Base-by-base conservation (phyloP, 2,888 invertebrate genomes). In the Agriopis marginaria region DNA sequence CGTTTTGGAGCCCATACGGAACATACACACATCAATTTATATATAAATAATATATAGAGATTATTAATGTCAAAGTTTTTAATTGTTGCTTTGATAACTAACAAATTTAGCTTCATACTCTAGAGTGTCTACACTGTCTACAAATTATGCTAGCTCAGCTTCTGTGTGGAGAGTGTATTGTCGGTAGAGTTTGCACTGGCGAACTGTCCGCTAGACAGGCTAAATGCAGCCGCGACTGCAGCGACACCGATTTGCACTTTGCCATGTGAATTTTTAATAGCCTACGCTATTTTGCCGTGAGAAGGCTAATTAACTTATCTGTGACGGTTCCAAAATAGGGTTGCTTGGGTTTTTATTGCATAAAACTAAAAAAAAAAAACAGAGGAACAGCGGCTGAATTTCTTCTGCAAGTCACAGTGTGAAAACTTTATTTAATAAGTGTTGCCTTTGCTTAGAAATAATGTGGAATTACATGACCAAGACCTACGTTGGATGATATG, bases 191-290 rank as follows among this genome's bases (percentile, higher is more conserved):
- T 82, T 77, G 82, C 79, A 79, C 49, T 56, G 72, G 47, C 82
- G 76, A 79, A 77, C 85, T 82, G 88, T 84, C 88, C 87, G 58
- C 82, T 78, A 81, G 88, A 83, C 88, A 79, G 77, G 84, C 84
- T 89, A 89, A 89, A 90, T 89, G 90, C 87, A 88, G 86, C 83
- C 80, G 77, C 81, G 82, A 83, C 85, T 88, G 90, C 89, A 89
- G 72, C 85, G 87, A 93, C 92, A 93, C 81, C 86, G 89, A 87
- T 89, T 87, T 92, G 92, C 92, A 93, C 93, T 93, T 90, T 89
- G 82, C 84, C 77, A 77, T 78, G 80, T 92, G 92, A 90, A 93
- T 92, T 82, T 91, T 92, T 92, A 92, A 92, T 89, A 82, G 79
- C 75, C 65, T 79, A 75, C 81, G 85, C 85, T 91, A 90, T 90